Base-by-base conservation (phyloP, 2,797 vertebrate species). In the Ptychobarbus kaznakovi region DNA sequence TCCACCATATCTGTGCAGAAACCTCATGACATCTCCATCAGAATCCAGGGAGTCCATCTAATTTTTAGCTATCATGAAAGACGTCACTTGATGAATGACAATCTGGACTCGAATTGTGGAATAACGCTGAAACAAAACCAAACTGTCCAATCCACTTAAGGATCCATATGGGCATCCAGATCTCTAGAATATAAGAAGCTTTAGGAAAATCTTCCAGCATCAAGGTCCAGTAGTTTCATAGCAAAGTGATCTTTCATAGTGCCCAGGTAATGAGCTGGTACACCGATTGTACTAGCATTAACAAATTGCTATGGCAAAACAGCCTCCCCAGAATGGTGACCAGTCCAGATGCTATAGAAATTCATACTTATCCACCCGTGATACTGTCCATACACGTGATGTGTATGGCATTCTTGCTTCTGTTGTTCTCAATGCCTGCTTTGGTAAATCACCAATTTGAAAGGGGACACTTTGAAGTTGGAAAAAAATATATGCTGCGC, bases 131-230 rank as follows among this genome's bases (percentile, higher is more conserved):
- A 66, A 38, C 58, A 76, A 25, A 51, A 78, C 6, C 46, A 53
- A 65, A 25, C 25, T 44, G 49, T 77, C n/a, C 38, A 8, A 44
- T 69, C 16, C 32, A 40, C 5, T 32, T n/a, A 56, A 69, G 35
- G 46, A 65, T 83, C 20, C 28, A 65, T 6, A n/a, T n/a, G 72
- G 66, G 42, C 16, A 44, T 79, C 76, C 40, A 28, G n/a, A 63
- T 61, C 76, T 63, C 38, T 28, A 44, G 40, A 79, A 44, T 65
- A 15, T 65, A 32, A 46, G 74, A 44, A 63, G 18, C 5, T 49
- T 80, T 35, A 10, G 58, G 77, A 80, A 66, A 28, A 32, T 80
- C 25, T 10, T 79, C 20, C 25, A 66, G 44, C 77, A 80, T 12
- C 40, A 28, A 79, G 16, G 38, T 78, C 38, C 56, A 78, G 53